Evolutionary conservation across 1,140 invertebrate genomes (phyloP).

Genomic region (Drosophila athabasca): DNA sequence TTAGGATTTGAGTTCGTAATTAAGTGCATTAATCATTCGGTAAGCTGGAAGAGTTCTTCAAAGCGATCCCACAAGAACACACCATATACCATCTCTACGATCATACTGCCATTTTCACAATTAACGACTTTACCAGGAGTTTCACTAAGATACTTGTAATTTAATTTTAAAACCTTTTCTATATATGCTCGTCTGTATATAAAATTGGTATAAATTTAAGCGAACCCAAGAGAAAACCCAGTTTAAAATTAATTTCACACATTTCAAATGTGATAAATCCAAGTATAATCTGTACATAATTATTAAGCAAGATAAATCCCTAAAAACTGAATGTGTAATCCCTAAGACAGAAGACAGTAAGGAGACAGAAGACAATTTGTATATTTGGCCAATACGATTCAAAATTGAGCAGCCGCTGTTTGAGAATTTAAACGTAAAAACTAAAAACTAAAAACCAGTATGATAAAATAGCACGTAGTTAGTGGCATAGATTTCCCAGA

Average conservation of each 20-base stretch:
- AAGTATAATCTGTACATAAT: slow-evolving; percentile 60
- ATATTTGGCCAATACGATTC: slow-evolving; percentile 69
- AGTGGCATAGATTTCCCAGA: slow-evolving; percentile 67
- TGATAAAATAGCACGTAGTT: slow-evolving; percentile 63
- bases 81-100: slow-evolving; percentile 3
- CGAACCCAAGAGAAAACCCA: not conserved
- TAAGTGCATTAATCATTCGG: slow-evolving; percentile 71
- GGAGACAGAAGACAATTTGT: slow-evolving; percentile 43
- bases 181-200: slow-evolving; percentile 60
- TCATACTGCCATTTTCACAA: slow-evolving; percentile 64
- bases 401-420: slow-evolving; percentile 73
- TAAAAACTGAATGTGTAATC: slow-evolving; percentile 22
- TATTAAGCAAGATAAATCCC: slow-evolving; percentile 15
- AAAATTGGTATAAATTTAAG: slow-evolving; percentile 28
- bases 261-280: slow-evolving; percentile 72
- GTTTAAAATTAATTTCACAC: slow-evolving; percentile 42
- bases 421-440: slow-evolving; percentile 47
- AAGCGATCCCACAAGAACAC: too few relatives aligned
- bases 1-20: slow-evolving; percentile 77
- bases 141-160: slow-evolving; percentile 64
- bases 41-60: not conserved
- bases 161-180: slow-evolving; percentile 48
- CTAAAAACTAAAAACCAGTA: slow-evolving; percentile 14
- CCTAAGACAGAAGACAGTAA: slow-evolving; percentile 10
- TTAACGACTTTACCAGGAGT: slow-evolving; percentile 53